phyloP scores from a whole-genome alignment of 2,113 vertebrate genomes.

The Capreolus pygargus region DNA sequence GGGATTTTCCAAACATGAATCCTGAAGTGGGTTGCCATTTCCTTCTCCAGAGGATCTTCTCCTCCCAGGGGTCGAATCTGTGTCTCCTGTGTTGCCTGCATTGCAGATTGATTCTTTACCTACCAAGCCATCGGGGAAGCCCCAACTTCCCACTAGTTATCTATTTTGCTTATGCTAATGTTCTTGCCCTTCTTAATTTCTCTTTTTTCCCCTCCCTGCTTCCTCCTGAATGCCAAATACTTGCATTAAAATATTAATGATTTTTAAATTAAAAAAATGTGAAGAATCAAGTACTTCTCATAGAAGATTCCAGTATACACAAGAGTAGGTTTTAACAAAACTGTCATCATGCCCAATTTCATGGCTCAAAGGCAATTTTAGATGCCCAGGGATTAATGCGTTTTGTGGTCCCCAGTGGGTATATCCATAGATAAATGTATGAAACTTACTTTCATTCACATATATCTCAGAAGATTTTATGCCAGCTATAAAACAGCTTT shows the following conservation, averaged over 20 bases:
- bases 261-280: constrained; percentile 18
- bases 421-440: background rate
- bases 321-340: background rate
- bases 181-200: background rate
- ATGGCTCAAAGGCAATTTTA: background rate
- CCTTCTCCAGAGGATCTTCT: background rate
- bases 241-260: background rate
- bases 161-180: background rate
- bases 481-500: background rate
- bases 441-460: background rate
- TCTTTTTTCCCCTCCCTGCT: background rate
- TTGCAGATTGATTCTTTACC: background rate
- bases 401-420: background rate
- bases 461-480: background rate
- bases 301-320: background rate
- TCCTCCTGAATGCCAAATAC: background rate
- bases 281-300: background rate
- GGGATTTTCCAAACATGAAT: background rate
- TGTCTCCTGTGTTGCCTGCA: background rate
- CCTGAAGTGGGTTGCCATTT: background rate
- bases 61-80: background rate
- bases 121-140: accelerated
- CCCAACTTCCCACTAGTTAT: background rate
- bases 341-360: background rate
- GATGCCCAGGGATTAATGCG: background rate